phyloP scores from a whole-genome alignment of 2,888 invertebrate genomes.

The Metacarcinus magister region DNA sequence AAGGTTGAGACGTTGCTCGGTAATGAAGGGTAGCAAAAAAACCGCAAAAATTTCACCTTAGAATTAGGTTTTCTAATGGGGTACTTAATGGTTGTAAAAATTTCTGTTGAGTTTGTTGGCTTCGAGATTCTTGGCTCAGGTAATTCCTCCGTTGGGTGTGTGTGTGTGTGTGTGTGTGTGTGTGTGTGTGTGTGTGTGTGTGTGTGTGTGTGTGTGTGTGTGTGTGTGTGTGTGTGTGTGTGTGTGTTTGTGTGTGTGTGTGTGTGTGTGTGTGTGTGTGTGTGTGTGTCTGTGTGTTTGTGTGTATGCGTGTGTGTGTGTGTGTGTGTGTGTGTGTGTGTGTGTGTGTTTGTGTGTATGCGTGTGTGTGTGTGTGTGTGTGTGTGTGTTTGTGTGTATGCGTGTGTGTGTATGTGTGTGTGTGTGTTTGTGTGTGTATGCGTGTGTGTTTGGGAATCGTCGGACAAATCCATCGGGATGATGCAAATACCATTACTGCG shows the following conservation, averaged over 20 bases:
- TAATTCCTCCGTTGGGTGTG: not conserved
- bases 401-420: no score
- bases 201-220: constrained; percentile 65
- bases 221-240: constrained; percentile 67
- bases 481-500: no score
- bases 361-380: no score
- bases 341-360: not conserved
- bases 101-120: no score
- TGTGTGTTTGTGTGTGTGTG: constrained; percentile 61
- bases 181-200: constrained; percentile 50
- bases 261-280: constrained; percentile 31
- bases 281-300: constrained; percentile 44
- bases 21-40: no score
- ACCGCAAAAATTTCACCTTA: no score
- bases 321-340: constrained; percentile 58
- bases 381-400: no score
- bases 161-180: not conserved
- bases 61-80: no score
- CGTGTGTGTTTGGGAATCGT: not conserved
- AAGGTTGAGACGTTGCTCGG: no score
- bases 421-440: not conserved
- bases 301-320: constrained; percentile 30
- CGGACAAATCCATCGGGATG: not conserved
- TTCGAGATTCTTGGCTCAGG: no score
- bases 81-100: no score